phyloP scores from a whole-genome alignment of 2,888 invertebrate genomes.

The Phasia obesa region DNA sequence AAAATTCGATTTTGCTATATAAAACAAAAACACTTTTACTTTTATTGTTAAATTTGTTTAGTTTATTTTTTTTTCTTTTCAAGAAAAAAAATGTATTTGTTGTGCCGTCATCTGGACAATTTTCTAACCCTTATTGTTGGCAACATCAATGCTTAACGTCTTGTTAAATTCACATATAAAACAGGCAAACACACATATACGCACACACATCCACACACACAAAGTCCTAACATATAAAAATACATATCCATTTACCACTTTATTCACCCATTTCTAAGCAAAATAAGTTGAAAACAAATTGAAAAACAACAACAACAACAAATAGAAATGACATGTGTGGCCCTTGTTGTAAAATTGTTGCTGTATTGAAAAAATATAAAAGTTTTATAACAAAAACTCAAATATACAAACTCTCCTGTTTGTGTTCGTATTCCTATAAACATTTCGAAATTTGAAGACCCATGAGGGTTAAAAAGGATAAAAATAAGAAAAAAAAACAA shows the following conservation, averaged over 20 bases:
- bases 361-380: conserved; percentile 67
- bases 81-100: conserved; percentile 34
- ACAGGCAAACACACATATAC: neutral
- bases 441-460: conserved; percentile 30
- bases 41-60: conserved; percentile 7
- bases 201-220: neutral
- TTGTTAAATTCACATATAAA: conserved; percentile 67
- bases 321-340: conserved; percentile 66
- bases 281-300: neutral
- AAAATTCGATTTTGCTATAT: neutral
- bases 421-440: neutral
- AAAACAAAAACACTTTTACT: conserved; percentile 28
- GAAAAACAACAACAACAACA: conserved; percentile 48
- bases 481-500: neutral
- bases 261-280: conserved; percentile 42
- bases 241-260: conserved; percentile 27
- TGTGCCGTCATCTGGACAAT: conserved; percentile 67
- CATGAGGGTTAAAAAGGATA: conserved; percentile 47
- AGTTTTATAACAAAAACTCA: conserved; percentile 65
- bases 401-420: conserved; percentile 26
- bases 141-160: conserved; percentile 64
- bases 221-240: neutral
- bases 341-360: conserved; percentile 34
- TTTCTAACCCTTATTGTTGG: conserved; percentile 68
- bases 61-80: conserved; percentile 15